phyloP scores from a whole-genome alignment of 2,113 vertebrate genomes.

The Podarcis cretensis region DNA sequence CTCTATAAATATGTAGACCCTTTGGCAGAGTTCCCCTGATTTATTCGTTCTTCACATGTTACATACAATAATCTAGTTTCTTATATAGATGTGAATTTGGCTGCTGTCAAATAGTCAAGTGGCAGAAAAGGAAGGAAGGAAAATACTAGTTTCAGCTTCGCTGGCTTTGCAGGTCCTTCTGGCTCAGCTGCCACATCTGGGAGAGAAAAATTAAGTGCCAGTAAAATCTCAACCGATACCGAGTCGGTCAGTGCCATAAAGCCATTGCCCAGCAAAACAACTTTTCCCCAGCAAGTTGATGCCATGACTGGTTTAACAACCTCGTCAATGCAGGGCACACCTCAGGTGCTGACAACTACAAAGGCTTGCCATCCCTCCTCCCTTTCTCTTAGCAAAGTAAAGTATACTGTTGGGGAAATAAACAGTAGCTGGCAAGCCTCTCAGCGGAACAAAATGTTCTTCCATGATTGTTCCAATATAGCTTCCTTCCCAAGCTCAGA shows the following conservation, averaged over 20 bases:
- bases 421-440: neutral
- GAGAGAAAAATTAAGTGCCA: neutral
- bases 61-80: neutral
- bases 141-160: neutral
- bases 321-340: neutral
- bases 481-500: neutral
- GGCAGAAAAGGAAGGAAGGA: neutral
- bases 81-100: too few relatives aligned
- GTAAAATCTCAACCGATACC: neutral
- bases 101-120: neutral
- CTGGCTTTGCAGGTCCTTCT: constrained; percentile 3
- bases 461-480: neutral
- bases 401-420: neutral
- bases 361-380: neutral
- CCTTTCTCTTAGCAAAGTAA: neutral
- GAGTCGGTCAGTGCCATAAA: neutral
- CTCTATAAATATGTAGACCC: neutral
- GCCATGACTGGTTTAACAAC: neutral
- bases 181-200: neutral
- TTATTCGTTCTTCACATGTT: too few relatives aligned
- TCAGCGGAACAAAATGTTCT: too few relatives aligned
- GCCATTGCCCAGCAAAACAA: neutral
- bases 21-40: neutral
- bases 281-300: neutral
- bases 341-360: neutral